Percentiles rank a stretch among this genome's conserved stretches.
These are phyloP conservation scores for Lucilia sericata DNA, from an alignment of 1,140 invertebrate species.

Conservation along the genomic window DNA sequence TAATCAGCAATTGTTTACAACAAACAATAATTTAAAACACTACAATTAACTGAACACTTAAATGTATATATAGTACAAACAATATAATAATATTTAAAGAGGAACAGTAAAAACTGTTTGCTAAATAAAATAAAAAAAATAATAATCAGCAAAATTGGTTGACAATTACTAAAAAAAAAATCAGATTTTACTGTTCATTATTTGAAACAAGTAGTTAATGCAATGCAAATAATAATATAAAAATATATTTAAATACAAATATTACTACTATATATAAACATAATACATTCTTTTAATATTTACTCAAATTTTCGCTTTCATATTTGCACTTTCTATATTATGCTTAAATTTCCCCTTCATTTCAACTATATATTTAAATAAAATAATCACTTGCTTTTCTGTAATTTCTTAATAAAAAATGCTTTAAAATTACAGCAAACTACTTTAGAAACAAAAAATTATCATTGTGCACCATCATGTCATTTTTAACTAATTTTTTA, in stretches of 20 bases:
- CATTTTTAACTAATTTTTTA: constrained; percentile 51
- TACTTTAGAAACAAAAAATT: neutral
- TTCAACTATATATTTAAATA: neutral
- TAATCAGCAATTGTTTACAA: neutral
- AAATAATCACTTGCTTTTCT: neutral
- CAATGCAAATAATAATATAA: neutral
- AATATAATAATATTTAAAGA: neutral
- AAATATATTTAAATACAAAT: neutral
- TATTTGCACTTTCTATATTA: neutral
- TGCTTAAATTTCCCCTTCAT: neutral
- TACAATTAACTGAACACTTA: neutral
- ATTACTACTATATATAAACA: neutral
- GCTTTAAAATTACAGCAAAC: neutral
- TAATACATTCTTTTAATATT: neutral
- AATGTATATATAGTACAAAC: neutral
- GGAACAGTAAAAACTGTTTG: neutral
- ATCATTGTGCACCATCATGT: constrained; percentile 46
- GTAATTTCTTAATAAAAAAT: neutral
- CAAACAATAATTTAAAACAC: neutral
- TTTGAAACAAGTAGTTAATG: neutral
- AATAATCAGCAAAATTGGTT: too few relatives aligned
- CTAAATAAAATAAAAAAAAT: neutral
- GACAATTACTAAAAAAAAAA: neutral
- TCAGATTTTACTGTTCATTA: constrained; percentile 5
- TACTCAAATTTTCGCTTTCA: neutral